Evolutionary conservation across 2,797 vertebrate species (phyloP).

Genomic region (Rhincodon typus): DNA sequence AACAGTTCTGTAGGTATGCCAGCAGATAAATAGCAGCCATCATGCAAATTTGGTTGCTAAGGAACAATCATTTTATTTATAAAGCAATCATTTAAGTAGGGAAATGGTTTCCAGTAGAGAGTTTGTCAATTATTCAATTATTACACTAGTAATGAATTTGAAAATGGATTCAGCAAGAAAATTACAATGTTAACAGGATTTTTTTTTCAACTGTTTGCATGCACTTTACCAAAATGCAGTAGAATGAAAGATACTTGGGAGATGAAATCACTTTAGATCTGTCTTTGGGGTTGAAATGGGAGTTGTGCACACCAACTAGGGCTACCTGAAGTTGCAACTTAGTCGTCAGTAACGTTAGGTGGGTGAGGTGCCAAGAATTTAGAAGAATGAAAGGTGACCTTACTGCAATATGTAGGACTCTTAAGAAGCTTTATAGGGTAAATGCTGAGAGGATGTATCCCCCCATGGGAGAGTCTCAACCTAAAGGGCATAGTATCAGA

Average conservation of each 20-base stretch:
- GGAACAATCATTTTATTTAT: constrained; percentile 35
- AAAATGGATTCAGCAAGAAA: constrained; percentile 21
- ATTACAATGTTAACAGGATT: background rate
- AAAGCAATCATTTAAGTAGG: constrained; percentile 30
- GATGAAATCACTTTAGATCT: background rate
- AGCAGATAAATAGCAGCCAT: constrained; percentile 20
- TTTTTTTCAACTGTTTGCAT: background rate
- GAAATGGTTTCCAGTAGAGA: constrained; percentile 33
- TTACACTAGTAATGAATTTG: constrained; percentile 22
- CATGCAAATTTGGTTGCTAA: constrained; percentile 8
- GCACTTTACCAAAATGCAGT: background rate
- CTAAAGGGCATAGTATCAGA: too few species aligned
- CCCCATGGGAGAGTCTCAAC: too few species aligned
- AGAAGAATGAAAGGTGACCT: too few species aligned
- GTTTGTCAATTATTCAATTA: constrained; percentile 33
- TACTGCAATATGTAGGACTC: too few species aligned
- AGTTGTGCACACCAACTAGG: background rate
- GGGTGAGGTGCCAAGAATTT: too few species aligned
- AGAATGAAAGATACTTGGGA: background rate
- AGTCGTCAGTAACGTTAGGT: background rate
- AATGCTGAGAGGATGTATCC: too few species aligned
- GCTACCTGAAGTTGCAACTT: background rate
- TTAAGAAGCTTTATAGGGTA: too few species aligned
- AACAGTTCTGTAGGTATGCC: constrained; percentile 15
- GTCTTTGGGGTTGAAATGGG: background rate